A percentile compares a stretch with the other conserved stretches of the same genome.
Conservation (phyloP, 2,888 invertebrate genomes). For the Campoletis raptor region DNA sequence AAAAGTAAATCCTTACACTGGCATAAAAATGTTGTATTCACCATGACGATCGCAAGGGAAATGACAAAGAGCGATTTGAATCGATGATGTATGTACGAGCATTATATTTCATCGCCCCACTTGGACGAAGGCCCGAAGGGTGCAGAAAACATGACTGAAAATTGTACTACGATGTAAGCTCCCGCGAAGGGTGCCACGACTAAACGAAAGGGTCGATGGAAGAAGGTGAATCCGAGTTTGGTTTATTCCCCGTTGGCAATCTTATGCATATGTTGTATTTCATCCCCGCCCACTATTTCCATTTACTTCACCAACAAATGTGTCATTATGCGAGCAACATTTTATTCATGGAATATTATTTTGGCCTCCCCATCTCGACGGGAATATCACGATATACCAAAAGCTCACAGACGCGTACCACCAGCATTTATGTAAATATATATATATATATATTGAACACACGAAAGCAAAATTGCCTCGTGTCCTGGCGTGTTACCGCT, state of each 20-base stretch:
- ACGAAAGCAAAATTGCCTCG: conserved; percentile 49
- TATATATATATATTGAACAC: neutral
- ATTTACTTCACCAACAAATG: conserved; percentile 62
- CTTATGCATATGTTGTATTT: conserved; percentile 57
- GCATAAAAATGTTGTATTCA: conserved; percentile 40
- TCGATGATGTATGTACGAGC: conserved; percentile 67
- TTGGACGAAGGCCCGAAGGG: conserved; percentile 43
- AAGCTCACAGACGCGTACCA: conserved; percentile 34
- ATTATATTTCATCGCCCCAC: conserved; percentile 57
- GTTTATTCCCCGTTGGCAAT: neutral
- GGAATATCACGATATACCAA: conserved; percentile 56
- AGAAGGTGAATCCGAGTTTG: conserved; percentile 39
- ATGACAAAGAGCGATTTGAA: conserved; percentile 56
- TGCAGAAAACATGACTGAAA: conserved; percentile 12
- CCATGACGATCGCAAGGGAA: conserved; percentile 47
- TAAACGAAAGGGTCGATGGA: conserved; percentile 57
- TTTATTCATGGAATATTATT: conserved; percentile 71
- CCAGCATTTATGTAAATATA: conserved; percentile 7
- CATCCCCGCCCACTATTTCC: conserved; percentile 58
- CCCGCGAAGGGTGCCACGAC: conserved; percentile 43
- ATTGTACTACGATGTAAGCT: conserved; percentile 4
- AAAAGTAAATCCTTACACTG: neutral
- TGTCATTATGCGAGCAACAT: conserved; percentile 64
- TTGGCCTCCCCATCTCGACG: conserved; percentile 50
- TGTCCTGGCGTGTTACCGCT: conserved; percentile 41